A percentile compares a stretch with the other conserved stretches of the same genome.
These are phyloP conservation scores for Trissolcus brochymenae DNA, from an alignment of 2,888 invertebrate species.

Conservation along the genomic window DNA sequence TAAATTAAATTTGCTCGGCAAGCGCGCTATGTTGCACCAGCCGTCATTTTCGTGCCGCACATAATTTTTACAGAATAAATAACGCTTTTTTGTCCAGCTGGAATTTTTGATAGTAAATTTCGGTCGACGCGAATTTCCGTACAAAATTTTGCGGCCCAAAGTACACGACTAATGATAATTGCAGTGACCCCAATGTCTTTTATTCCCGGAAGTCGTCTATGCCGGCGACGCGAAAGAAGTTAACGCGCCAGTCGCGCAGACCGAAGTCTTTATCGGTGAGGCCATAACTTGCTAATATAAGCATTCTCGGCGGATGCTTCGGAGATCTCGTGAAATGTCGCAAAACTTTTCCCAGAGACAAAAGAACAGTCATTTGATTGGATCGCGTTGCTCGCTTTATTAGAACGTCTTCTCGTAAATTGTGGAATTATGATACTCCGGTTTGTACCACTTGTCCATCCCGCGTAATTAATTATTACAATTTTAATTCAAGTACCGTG, in stretches of 20 bases:
- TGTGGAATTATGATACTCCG: conserved; percentile 20
- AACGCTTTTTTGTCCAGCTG: conserved; percentile 16
- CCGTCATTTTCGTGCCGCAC: conserved; percentile 12
- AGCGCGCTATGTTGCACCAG: background rate
- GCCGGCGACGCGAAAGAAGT: conserved; percentile 66
- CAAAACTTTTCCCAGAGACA: conserved; percentile 31
- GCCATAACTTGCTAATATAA: conserved; percentile 69
- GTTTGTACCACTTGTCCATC: conserved; percentile 1
- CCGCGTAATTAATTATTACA: background rate
- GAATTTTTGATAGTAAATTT: conserved; percentile 38
- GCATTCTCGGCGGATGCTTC: conserved; percentile 59
- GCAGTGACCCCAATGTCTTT: conserved; percentile 67
- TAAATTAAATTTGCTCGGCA: conserved; percentile 13
- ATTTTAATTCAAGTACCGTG: background rate
- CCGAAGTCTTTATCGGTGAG: conserved; percentile 58
- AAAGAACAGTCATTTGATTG: conserved; percentile 45
- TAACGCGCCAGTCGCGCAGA: conserved; percentile 59
- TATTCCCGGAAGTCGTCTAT: conserved; percentile 64
- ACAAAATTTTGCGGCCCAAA: conserved; percentile 59
- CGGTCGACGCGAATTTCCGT: conserved; percentile 47
- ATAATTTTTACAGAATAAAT: conserved; percentile 23
- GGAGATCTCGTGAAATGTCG: conserved; percentile 30
- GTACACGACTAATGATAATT: conserved; percentile 73
- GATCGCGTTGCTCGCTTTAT: conserved; percentile 32
- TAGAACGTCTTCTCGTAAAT: conserved; percentile 26